Conservation (phyloP, 2,113 vertebrate species). For the Canis aureus region DNA sequence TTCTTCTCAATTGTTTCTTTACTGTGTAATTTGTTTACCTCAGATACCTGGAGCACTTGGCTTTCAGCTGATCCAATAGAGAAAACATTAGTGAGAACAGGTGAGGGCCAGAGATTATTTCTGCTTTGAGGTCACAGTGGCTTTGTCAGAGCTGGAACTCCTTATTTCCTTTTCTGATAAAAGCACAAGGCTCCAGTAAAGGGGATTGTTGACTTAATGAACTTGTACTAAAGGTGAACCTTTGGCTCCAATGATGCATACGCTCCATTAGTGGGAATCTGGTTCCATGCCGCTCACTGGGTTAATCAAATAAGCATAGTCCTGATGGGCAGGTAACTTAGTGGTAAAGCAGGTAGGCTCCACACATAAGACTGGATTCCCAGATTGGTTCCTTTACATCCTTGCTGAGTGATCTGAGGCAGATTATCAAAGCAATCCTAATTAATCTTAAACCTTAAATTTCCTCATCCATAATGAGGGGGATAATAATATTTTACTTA, state of each 20-base stretch:
- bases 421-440: neutral
- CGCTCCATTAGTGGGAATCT: rapidly evolving
- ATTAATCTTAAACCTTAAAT: neutral
- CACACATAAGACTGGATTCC: neutral
- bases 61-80: neutral
- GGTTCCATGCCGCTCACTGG: neutral
- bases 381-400: neutral
- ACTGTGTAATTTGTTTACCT: neutral
- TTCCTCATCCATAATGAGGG: neutral
- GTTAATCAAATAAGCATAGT: neutral
- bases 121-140: neutral
- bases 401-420: neutral
- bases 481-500: neutral
- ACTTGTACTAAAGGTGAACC: neutral
- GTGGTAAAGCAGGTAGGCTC: neutral
- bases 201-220: neutral
- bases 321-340: neutral
- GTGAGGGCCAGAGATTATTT: neutral
- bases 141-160: neutral
- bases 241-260: neutral
- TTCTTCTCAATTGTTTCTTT: neutral
- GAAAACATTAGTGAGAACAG: neutral
- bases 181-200: neutral
- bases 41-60: too few species aligned
- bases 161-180: neutral